These are phyloP conservation scores for Allophyes oxyacanthae DNA, from an alignment of 2,888 invertebrate genomes.

Conservation along the genomic window DNA sequence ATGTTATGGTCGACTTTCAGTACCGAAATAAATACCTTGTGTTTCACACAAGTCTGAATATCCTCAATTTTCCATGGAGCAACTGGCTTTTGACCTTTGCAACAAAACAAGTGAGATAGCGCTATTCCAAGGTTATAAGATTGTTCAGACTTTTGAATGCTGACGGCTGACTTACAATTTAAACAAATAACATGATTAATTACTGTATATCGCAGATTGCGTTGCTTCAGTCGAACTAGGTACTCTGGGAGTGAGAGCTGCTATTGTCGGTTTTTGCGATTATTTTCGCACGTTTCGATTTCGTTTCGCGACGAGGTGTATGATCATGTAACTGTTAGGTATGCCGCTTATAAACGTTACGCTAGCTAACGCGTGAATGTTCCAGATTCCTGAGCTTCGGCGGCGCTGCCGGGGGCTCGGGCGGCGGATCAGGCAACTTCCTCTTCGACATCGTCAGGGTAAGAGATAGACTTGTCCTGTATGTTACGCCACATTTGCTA, in stretches of 20 bases:
- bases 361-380: conserved; percentile 24
- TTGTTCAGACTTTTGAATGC: too few species aligned
- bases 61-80: too few species aligned
- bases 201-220: conserved; percentile 21
- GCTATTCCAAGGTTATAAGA: too few species aligned
- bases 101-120: too few species aligned
- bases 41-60: too few species aligned
- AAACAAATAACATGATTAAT: conserved; percentile 6
- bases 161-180: too few species aligned
- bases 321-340: conserved; percentile 64
- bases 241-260: conserved; percentile 38
- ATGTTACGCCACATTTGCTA: not conserved
- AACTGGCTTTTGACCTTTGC: too few species aligned
- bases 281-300: conserved; percentile 79
- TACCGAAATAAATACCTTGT: too few species aligned
- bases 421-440: conserved; percentile 95
- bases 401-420: conserved; percentile 83
- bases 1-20: too few species aligned
- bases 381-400: conserved; percentile 91
- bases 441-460: conserved; percentile 96
- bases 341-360: conserved; percentile 30
- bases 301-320: conserved; percentile 55
- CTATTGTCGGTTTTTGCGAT: conserved; percentile 70
- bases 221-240: conserved; percentile 10
- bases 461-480: conserved; percentile 86